phyloP scores from a whole-genome alignment of 2,113 vertebrate species.

The Mixornis gularis region DNA sequence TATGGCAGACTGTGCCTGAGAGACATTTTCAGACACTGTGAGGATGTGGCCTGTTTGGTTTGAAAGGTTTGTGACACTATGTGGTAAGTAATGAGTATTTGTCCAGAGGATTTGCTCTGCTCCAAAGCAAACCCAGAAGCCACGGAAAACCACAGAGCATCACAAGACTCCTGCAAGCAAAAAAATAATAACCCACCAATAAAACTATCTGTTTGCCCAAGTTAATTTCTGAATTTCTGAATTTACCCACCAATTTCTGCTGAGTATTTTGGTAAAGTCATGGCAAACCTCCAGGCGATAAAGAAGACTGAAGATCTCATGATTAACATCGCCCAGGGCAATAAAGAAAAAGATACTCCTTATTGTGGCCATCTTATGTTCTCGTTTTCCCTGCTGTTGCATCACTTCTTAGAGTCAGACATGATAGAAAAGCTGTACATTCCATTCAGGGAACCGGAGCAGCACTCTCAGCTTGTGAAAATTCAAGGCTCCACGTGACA shows the following conservation, averaged over 20 bases:
- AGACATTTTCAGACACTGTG: background rate
- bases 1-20: background rate
- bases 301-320: background rate
- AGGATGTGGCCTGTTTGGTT: background rate
- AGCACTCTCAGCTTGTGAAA: background rate
- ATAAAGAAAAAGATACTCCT: background rate
- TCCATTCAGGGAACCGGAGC: background rate
- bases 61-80: background rate
- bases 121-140: background rate
- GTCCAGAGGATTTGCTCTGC: background rate
- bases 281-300: background rate
- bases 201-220: background rate
- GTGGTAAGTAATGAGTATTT: background rate
- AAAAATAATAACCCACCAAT: background rate
- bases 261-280: constrained; percentile 6
- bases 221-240: background rate
- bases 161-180: background rate
- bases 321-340: background rate
- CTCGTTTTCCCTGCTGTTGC: background rate
- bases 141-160: background rate
- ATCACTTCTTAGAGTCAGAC: background rate
- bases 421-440: background rate
- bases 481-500: background rate
- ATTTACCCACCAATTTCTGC: background rate
- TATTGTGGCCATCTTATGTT: background rate